These are phyloP conservation scores for Peromyscus maniculatus DNA, from an alignment of 2,113 vertebrate species.

Conservation along the genomic window DNA sequence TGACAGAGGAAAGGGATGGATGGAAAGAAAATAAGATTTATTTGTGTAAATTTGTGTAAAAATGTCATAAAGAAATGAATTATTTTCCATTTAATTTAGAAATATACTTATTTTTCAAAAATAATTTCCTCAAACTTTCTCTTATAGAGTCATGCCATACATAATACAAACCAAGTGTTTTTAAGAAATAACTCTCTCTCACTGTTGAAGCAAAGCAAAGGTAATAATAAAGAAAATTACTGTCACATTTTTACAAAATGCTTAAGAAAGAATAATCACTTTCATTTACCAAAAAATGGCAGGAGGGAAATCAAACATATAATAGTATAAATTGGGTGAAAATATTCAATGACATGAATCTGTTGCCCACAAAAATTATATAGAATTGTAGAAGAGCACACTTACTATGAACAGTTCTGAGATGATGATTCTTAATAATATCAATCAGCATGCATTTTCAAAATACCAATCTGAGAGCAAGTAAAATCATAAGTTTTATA, in stretches of 20 bases:
- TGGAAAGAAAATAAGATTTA: not conserved
- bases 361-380: conserved; percentile 75
- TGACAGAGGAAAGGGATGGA: too few species aligned
- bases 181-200: not conserved
- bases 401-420: conserved; percentile 74
- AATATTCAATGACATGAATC: conserved; percentile 66
- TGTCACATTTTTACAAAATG: conserved; percentile 61
- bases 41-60: not conserved
- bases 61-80: not conserved
- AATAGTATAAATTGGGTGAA: conserved; percentile 58
- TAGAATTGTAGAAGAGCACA: conserved; percentile 58
- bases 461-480: conserved; percentile 82
- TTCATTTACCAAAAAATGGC: conserved; percentile 65
- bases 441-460: conserved; percentile 82
- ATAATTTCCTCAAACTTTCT: not conserved
- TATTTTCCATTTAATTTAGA: not conserved
- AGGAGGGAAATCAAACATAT: conserved; percentile 59
- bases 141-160: not conserved
- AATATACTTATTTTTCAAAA: not conserved
- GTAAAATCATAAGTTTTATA: conserved; percentile 72
- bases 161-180: conserved; percentile 27
- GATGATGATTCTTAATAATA: conserved; percentile 82
- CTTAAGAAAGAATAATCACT: conserved; percentile 69
- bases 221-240: conserved; percentile 29
- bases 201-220: conserved; percentile 41